Evolutionary conservation across 2,888 invertebrate genomes (phyloP).

Genomic region (Dolichopus griseipennis): DNA sequence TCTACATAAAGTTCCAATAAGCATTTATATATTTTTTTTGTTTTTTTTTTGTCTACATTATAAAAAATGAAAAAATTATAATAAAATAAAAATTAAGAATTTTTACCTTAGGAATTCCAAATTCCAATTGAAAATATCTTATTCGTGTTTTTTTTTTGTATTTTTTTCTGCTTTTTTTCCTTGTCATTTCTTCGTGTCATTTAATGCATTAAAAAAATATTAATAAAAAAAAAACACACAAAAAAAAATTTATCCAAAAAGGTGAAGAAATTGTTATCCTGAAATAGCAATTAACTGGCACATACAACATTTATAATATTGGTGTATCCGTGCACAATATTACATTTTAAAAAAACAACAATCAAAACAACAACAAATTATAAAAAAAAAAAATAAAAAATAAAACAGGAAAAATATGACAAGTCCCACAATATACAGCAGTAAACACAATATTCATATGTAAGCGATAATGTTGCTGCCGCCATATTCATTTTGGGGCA

Average conservation of each 20-base stretch:
- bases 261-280: background rate
- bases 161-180: background rate
- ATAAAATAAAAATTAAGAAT: background rate
- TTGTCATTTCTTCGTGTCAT: too few species aligned
- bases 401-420: background rate
- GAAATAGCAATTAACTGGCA: background rate
- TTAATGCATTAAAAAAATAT: too few species aligned
- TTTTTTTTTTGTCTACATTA: background rate
- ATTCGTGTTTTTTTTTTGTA: background rate
- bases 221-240: too few species aligned
- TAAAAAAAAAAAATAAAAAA: too few species aligned
- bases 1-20: background rate
- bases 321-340: background rate
- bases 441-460: background rate
- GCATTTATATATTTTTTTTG: background rate
- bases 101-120: background rate
- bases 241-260: background rate
- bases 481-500: conserved; percentile 1
- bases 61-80: too few species aligned
- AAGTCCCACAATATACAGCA: background rate
- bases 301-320: background rate
- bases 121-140: conserved; percentile 6
- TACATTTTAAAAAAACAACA: background rate
- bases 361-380: background rate
- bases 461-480: background rate